Conservation (phyloP, 2,888 invertebrate species). For the Lampropteryx suffumata region DNA sequence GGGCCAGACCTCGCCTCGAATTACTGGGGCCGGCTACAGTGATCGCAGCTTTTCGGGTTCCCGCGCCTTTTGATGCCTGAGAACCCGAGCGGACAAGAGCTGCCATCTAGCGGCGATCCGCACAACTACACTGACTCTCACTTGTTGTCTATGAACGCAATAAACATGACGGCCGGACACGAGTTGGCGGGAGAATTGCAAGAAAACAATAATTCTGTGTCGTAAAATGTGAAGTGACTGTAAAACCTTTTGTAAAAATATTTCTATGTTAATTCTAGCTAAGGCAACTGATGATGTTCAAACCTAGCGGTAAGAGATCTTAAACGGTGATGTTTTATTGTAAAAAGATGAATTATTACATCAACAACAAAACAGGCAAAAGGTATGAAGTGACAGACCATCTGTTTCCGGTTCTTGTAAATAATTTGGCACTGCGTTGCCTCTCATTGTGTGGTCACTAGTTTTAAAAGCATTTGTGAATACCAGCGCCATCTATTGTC, state of each 20-base stretch:
- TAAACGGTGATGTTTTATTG: constrained; percentile 52
- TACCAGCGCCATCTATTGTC: constrained; percentile 75
- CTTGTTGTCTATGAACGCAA: constrained; percentile 71
- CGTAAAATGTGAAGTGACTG: constrained; percentile 61
- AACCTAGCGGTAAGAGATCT: constrained; percentile 69
- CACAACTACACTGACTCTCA: constrained; percentile 77
- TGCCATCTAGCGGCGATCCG: constrained; percentile 76
- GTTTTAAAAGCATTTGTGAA: constrained; percentile 51
- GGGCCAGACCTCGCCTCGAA: constrained; percentile 90
- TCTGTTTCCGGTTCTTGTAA: constrained; percentile 10
- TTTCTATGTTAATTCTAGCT: constrained; percentile 30
- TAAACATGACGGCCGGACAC: constrained; percentile 81
- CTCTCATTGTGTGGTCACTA: constrained; percentile 60
- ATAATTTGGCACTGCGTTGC: constrained; percentile 29
- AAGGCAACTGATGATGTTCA: constrained; percentile 81
- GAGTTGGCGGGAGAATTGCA: constrained; percentile 69
- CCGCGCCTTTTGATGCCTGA: constrained; percentile 87
- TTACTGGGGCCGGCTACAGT: constrained; percentile 96
- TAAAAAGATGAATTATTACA: constrained; percentile 19
- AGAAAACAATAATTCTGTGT: constrained; percentile 55
- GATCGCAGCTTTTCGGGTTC: constrained; percentile 96
- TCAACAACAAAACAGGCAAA: constrained; percentile 24
- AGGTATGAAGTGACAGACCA: neutral
- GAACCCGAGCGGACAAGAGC: constrained; percentile 79
- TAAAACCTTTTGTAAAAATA: constrained; percentile 22